Evolutionary conservation across 2,797 vertebrate species (phyloP), one percentile per base, ranked within the genome.

Genomic region (Xiphorhynchus erythropygius): DNA sequence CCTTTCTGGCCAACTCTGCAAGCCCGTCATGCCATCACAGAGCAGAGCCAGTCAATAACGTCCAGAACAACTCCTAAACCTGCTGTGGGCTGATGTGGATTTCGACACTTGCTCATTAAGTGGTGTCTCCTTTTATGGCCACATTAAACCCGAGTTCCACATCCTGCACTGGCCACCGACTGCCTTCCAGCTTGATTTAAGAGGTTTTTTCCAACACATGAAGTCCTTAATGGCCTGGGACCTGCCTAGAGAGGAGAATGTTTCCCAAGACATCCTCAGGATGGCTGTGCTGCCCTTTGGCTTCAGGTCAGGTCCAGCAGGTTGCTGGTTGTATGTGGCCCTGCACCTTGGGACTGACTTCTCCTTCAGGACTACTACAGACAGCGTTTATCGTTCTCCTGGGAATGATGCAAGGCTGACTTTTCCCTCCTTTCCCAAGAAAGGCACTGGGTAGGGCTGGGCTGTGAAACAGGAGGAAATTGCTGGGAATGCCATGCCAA

Each of bases 391-490:
- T 70, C 55, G 50, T 47, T 39, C 73, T 64, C 42, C 28, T 22
- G 62, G 60, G 90, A 92, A 85, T 63, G 79, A 83, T 0, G 9
- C 84, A 91, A 96, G 76, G 39, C 55, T 84, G 81, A 32, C 80
- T 93, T 85, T 91, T 46, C 21, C 23, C 62, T 79, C 75, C 68
- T 96, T 91, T 76, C 87, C 94, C 69, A 92, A 92, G 73, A 52
- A 60, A 80, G 64, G 56, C 60, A 76, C 7, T 18, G 75, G 68
- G 49, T 46, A 92, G 65, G 86, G 84, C 60, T 62, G 53, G 80
- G 80, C 73, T 11, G 4, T 44, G 71, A 56, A 92, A 83, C 23
- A 37, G 49, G 35, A 90, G 62, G 91, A 91, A 85, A 93, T 63
- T 69, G 76, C 76, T 84, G 69, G 50, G 44, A 70, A 55, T 81